Evolutionary conservation across 2,113 vertebrate species (phyloP).

Genomic region (Apteryx owenii): DNA sequence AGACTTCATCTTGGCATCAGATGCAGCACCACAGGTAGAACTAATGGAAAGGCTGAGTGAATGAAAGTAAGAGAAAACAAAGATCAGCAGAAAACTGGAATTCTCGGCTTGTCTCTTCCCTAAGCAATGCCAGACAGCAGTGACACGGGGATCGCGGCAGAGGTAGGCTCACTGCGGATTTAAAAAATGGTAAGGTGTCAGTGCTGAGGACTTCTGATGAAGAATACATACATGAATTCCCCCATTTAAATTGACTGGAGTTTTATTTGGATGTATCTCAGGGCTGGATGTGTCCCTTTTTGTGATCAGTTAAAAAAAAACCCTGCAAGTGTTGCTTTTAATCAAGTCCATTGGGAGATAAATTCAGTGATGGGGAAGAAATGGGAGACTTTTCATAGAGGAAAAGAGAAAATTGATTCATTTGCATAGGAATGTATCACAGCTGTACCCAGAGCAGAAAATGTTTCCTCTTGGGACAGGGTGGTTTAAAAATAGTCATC

Average conservation of each 20-base stretch:
- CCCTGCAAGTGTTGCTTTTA: not conserved
- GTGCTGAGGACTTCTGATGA: not conserved
- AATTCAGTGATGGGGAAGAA: not conserved
- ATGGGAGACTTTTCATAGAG: constrained; percentile 24
- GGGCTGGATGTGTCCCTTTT: not conserved
- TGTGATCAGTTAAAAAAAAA: not conserved
- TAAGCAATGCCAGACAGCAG: not conserved
- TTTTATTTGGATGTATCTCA: not conserved
- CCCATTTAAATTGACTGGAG: not conserved
- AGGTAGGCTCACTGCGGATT: not conserved
- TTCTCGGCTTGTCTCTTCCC: not conserved
- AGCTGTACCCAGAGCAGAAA: constrained; percentile 18
- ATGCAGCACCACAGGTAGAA: not conserved
- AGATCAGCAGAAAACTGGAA: constrained; percentile 38
- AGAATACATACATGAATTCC: not conserved
- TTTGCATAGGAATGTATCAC: constrained; percentile 53
- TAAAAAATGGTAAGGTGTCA: not conserved
- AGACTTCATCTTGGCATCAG: constrained; percentile 18
- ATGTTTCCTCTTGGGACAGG: not conserved
- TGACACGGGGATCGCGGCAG: not conserved
- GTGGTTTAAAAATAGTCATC: not conserved
- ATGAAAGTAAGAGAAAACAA: constrained; percentile 19
- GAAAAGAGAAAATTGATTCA: constrained; percentile 25
- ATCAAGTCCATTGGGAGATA: not conserved
- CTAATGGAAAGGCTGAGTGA: constrained; percentile 3